Evolutionary conservation across 1,140 invertebrate genomes (phyloP).

Genomic region (Pantala flavescens): DNA sequence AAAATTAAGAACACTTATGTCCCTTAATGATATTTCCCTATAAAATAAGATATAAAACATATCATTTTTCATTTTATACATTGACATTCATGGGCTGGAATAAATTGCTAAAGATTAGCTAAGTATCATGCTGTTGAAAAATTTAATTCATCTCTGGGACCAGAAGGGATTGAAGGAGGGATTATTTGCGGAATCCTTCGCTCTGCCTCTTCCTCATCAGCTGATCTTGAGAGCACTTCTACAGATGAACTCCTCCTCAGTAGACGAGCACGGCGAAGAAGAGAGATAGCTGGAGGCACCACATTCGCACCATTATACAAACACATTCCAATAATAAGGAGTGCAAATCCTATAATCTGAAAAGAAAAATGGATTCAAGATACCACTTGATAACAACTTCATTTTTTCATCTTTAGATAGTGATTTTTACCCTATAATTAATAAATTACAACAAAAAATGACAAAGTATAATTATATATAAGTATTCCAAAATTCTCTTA

Average conservation of each 20-base stretch:
- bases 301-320: conserved; percentile 49
- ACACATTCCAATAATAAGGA: conserved; percentile 64
- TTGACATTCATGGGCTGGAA: no score
- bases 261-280: background rate
- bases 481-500: no score
- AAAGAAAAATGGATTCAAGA: conserved; percentile 26
- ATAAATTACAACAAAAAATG: no score
- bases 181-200: background rate
- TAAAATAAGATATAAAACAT: no score
- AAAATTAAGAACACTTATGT: no score
- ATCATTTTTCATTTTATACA: no score
- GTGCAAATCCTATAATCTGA: conserved; percentile 57
- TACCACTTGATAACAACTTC: conserved; percentile 16
- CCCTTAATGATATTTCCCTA: no score
- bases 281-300: background rate
- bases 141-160: background rate
- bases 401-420: no score
- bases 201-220: background rate
- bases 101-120: background rate
- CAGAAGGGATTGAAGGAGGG: background rate
- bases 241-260: background rate
- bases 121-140: background rate
- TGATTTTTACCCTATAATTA: no score
- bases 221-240: background rate
- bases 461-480: no score